Evolutionary conservation across 1,140 invertebrate genomes (phyloP), one percentile per base, ranked within the genome.

Genomic region (Ooceraea biroi): DNA sequence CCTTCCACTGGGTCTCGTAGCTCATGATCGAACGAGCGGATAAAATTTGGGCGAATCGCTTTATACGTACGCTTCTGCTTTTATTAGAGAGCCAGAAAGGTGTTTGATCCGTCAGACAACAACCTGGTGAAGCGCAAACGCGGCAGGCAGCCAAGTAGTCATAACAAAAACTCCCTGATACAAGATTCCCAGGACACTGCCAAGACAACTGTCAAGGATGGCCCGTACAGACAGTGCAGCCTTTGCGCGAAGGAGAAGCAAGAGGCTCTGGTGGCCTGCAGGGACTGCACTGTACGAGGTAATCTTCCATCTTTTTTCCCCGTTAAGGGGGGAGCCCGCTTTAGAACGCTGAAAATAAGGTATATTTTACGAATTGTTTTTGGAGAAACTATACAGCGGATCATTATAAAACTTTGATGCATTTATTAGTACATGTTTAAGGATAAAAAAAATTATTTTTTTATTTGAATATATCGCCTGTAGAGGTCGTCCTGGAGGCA

Each of bases 251-350:
- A 96, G 94, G 92, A 93, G 65, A 94, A 94, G 61, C 74, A 90
- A 25, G 97, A 97, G 90, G 95, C 95, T 63, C 94, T 98, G 52
- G 95, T 98, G 1, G 95, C 96, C 82, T 98, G 97, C 92, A 94
- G 96, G 68, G 97, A 97, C 92, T 98, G 97, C 87, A 97, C 96
- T 72, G 96, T 97, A 77, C 97, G 97, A 96, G 96, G 97, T 97
- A 94, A n/a, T n/a, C n/a, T n/a, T n/a, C n/a, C n/a, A n/a, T n/a
- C n/a, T n/a, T n/a, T n/a, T n/a, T n/a, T n/a, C n/a, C n/a, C n/a
- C n/a, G n/a, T n/a, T n/a, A n/a, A n/a, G n/a, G n/a, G n/a, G n/a
- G n/a, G n/a, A n/a, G n/a, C n/a, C n/a, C n/a, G n/a, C n/a, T n/a
- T n/a, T n/a, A n/a, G n/a, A n/a, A n/a, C n/a, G n/a, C n/a, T n/a